phyloP scores from a whole-genome alignment of 1,140 invertebrate genomes.

The Spodoptera frugiperda region DNA sequence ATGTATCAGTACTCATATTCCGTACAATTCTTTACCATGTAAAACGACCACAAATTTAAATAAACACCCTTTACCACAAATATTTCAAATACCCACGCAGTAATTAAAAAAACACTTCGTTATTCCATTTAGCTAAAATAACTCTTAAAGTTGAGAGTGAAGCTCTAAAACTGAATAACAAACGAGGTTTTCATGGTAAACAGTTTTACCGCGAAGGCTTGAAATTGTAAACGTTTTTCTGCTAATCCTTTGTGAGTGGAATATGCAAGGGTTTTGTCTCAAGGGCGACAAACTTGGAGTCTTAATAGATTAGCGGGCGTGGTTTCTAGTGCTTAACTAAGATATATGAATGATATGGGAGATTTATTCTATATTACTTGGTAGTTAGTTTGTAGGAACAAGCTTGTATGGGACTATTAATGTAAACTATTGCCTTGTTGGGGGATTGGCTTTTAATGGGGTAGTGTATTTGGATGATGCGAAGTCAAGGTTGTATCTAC shows the following conservation, averaged over 20 bases:
- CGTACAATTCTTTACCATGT: no score
- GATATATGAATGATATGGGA: slow-evolving; percentile 33
- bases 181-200: background rate
- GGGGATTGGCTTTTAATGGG: background rate
- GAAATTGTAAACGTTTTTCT: slow-evolving; percentile 29
- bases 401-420: background rate
- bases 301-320: slow-evolving; percentile 39
- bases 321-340: slow-evolving; percentile 22
- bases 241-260: slow-evolving; percentile 4
- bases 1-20: no score
- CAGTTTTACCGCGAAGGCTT: background rate
- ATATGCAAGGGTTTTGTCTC: slow-evolving; percentile 28
- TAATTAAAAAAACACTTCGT: no score
- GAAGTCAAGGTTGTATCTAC: no score
- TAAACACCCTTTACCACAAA: no score
- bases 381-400: slow-evolving; percentile 12
- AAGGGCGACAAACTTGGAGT: slow-evolving; percentile 13
- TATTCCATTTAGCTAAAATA: no score
- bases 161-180: background rate
- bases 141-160: no score
- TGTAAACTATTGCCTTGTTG: background rate
- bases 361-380: slow-evolving; percentile 21
- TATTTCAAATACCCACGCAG: no score
- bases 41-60: no score
- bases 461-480: no score